phyloP scores from a whole-genome alignment of 2,797 vertebrate species.

The Cuniculus paca region DNA sequence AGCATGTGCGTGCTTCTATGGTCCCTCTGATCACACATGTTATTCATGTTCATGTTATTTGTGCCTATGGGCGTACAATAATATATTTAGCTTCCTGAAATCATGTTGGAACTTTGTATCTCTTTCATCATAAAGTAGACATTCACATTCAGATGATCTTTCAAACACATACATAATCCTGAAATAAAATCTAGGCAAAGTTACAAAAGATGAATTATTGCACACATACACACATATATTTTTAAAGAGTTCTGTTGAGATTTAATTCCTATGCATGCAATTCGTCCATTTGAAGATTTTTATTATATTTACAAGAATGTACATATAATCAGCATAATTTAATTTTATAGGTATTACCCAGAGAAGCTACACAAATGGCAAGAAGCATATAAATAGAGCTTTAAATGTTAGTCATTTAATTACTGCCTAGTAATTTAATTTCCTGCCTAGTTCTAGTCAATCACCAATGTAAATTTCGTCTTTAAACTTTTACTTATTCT shows the following conservation, averaged over 20 bases:
- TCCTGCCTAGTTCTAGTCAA: not conserved
- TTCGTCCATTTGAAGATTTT: not conserved
- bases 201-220: slow-evolving; percentile 40
- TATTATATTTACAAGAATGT: not conserved
- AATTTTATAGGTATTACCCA: slow-evolving; percentile 30
- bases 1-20: not conserved
- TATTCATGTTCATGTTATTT: not conserved
- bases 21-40: not conserved
- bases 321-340: not conserved
- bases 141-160: slow-evolving; percentile 29
- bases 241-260: slow-evolving; percentile 1
- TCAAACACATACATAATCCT: slow-evolving; percentile 9
- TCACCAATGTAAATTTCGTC: not conserved
- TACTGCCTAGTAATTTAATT: too few relatives aligned
- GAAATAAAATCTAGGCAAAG: not conserved
- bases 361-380: not conserved
- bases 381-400: not conserved
- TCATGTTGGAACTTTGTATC: not conserved
- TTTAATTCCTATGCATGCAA: not conserved
- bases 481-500: slow-evolving; percentile 33
- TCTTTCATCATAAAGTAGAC: not conserved
- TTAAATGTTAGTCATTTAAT: not conserved
- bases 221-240: not conserved
- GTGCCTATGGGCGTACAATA: not conserved
- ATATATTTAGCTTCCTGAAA: slow-evolving; percentile 40